Conservation (phyloP, 2,888 invertebrate genomes). For the Tethea ocularis region DNA sequence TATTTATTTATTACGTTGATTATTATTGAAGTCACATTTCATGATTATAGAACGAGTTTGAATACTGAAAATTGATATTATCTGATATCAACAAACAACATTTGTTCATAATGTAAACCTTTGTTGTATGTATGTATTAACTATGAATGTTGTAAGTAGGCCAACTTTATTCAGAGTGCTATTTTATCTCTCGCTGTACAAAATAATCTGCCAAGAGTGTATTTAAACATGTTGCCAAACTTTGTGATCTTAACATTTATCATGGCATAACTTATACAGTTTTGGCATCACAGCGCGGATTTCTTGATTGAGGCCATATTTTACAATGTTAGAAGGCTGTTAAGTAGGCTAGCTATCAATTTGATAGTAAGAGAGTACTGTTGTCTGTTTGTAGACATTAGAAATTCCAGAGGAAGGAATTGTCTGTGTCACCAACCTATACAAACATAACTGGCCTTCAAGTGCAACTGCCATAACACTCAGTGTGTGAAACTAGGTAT, state of each 20-base stretch:
- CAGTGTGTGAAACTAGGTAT: too few relatives aligned
- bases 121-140: constrained; percentile 10
- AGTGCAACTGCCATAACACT: too few relatives aligned
- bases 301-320: not conserved
- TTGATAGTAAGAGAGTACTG: too few relatives aligned
- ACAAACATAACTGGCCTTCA: too few relatives aligned
- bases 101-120: constrained; percentile 9
- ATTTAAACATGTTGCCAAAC: constrained; percentile 30
- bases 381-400: too few relatives aligned
- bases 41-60: not conserved
- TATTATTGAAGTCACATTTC: not conserved
- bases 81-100: not conserved
- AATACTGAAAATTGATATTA: constrained; percentile 4
- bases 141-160: constrained; percentile 23
- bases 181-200: constrained; percentile 20
- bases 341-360: too few relatives aligned
- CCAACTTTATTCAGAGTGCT: constrained; percentile 24
- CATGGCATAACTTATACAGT: constrained; percentile 12
- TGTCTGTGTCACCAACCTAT: too few relatives aligned
- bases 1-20: too few relatives aligned
- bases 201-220: constrained; percentile 33
- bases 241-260: constrained; percentile 26
- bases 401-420: too few relatives aligned
- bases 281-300: constrained; percentile 1
- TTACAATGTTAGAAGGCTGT: not conserved